Evolutionary conservation across 2,888 invertebrate genomes (phyloP).

Genomic region (Pyrrhia umbra): DNA sequence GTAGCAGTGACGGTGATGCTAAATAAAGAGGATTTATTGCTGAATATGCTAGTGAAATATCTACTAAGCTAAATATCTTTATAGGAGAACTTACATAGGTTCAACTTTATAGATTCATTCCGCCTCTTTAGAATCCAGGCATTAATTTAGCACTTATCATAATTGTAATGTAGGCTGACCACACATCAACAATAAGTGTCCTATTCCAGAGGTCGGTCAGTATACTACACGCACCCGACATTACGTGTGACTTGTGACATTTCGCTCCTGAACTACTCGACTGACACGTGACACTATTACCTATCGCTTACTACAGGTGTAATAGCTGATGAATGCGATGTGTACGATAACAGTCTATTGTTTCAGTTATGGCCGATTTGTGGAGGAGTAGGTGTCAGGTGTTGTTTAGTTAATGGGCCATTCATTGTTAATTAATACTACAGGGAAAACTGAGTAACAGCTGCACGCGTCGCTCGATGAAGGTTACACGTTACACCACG

Average conservation of each 20-base stretch:
- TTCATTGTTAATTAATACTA: neutral
- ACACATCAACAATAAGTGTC: neutral
- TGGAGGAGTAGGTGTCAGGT: constrained; percentile 8
- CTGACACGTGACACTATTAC: neutral
- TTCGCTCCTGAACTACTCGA: neutral
- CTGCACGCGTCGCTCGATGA: no score
- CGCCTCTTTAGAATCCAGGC: no score
- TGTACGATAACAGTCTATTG: constrained; percentile 34
- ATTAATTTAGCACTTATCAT: no score
- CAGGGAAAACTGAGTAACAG: neutral
- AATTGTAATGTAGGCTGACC: neutral
- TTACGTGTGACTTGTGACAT: neutral
- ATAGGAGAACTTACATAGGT: no score
- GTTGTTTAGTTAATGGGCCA: neutral
- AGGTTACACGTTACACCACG: no score
- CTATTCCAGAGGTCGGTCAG: neutral
- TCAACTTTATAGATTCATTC: no score
- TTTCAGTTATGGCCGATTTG: neutral
- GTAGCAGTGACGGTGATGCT: neutral
- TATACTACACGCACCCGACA: neutral
- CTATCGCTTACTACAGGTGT: neutral
- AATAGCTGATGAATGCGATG: constrained; percentile 17
- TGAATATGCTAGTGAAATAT: no score
- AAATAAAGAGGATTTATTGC: neutral
- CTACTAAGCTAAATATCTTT: no score